These are phyloP conservation scores for Hydra vulgaris DNA, from an alignment of 30 jellyfish, hydroid and myxozoan genomes.

Conservation along the genomic window DNA sequence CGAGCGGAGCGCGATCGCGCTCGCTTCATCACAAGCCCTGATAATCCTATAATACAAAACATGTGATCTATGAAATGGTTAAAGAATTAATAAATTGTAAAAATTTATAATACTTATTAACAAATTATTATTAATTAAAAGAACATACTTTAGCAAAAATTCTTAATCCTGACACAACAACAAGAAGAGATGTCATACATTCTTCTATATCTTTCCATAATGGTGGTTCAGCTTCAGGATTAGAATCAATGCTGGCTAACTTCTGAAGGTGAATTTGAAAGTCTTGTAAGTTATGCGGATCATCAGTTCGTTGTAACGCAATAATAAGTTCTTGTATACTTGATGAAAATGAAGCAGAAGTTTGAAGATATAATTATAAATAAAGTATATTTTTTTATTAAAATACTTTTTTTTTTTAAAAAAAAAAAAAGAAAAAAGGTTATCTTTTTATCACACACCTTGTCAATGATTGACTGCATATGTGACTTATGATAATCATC, in stretches of 20 bases:
- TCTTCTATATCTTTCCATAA: constrained; percentile 67
- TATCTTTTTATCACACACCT: constrained; percentile 32
- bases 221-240: constrained; percentile 92
- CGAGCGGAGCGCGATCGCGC: too few relatives aligned
- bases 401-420: too few relatives aligned
- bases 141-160: constrained; percentile 62
- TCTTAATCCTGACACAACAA: constrained; percentile 75
- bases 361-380: constrained; percentile 53
- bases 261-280: constrained; percentile 55
- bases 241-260: constrained; percentile 85
- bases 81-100: too few relatives aligned
- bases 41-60: constrained; percentile 15
- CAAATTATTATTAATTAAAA: neutral
- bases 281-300: constrained; percentile 85
- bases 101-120: neutral
- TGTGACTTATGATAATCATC: constrained; percentile 97
- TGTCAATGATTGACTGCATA: constrained; percentile 97
- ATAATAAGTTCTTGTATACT: constrained; percentile 89
- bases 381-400: too few relatives aligned
- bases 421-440: neutral
- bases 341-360: constrained; percentile 92
- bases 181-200: constrained; percentile 41
- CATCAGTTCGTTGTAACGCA: constrained; percentile 87
- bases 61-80: too few relatives aligned
- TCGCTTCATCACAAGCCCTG: constrained; percentile 47